Base-by-base conservation (phyloP, 1,140 invertebrate species). In the Bicyclus anynana region DNA sequence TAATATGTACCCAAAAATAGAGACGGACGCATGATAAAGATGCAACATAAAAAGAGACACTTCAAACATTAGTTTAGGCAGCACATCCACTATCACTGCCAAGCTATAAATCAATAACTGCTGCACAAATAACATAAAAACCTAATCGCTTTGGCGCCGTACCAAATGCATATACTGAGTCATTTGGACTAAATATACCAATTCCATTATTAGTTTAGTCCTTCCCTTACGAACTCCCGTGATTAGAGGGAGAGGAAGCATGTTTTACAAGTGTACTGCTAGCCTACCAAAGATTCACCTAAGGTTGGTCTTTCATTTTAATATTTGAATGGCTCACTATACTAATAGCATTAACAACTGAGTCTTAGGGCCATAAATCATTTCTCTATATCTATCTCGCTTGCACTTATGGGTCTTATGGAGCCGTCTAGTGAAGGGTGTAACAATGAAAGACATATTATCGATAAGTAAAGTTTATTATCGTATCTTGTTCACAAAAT, bases 161-260 rank as follows among this genome's bases (percentile, higher is more conserved):
- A 55, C 64, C 67, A 67, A 67, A 55, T 72, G 69, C 66, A 72
- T 62, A 48, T n/a, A 59, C 48, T 72, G 69, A 69, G 52, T 72
- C 64, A 69, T 53, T 33, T 46, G 42, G 16, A 54, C 56, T 42
- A 69, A 66, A 69, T 66, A 63, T 48, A 61, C 21, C 21, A 42
- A 16, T 16, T 58, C 17, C 62, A 54, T 44, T 42, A 48, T 57
- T 61, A 64, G 52, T 50, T 29, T 13, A 38, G 38, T 42, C 27
- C n/a, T 26, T 33, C 29, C 7, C 2, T 6, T 10, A 12, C 27
- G 10, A 29, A 10, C 10, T 10, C 10, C 5, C 10, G 10, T 10
- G 27, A 10, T 29, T 7, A 4, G 23, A 23, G 23, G 23, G 23
- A 4, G n/a, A n/a, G n/a, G n/a, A n/a, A n/a, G n/a, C n/a, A n/a